phyloP scores from a whole-genome alignment of 2,113 vertebrate species.

The Gavia stellata region DNA sequence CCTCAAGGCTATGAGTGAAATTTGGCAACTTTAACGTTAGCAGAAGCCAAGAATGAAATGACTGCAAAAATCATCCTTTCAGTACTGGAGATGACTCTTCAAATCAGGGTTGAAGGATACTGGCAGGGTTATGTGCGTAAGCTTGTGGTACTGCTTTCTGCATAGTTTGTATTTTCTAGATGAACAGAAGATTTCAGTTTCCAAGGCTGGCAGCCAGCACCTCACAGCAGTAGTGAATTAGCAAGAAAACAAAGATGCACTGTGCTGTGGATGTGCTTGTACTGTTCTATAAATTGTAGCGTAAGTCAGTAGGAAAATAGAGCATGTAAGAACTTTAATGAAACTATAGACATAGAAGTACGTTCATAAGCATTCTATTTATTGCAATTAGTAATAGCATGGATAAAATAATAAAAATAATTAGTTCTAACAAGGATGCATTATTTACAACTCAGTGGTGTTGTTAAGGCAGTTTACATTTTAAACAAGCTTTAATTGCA shows the following conservation, averaged over 20 bases:
- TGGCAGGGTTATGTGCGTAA: not conserved
- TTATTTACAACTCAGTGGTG: not conserved
- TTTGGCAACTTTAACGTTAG: not conserved
- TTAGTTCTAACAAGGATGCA: not conserved
- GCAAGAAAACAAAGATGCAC: not conserved
- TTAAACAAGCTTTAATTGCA: not conserved
- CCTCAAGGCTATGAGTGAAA: not conserved
- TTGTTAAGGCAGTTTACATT: not conserved
- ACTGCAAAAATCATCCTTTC: not conserved
- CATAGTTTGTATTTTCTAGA: not conserved
- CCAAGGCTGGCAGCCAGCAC: not conserved
- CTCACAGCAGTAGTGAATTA: not conserved
- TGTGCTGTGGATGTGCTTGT: not conserved
- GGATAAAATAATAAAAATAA: not conserved
- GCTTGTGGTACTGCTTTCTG: not conserved
- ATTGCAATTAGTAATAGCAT: not conserved
- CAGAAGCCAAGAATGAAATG: not conserved
- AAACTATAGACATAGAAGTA: not conserved
- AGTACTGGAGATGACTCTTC: not conserved
- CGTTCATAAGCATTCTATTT: not conserved
- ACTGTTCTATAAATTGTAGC: not conserved
- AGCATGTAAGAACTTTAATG: not conserved
- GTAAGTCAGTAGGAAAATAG: not conserved
- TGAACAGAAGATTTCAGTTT: slow-evolving; percentile 1
- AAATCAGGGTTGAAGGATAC: not conserved